These are phyloP conservation scores for Psylliodes chrysocephalus DNA, from an alignment of 2,888 invertebrate species.

Conservation along the genomic window DNA sequence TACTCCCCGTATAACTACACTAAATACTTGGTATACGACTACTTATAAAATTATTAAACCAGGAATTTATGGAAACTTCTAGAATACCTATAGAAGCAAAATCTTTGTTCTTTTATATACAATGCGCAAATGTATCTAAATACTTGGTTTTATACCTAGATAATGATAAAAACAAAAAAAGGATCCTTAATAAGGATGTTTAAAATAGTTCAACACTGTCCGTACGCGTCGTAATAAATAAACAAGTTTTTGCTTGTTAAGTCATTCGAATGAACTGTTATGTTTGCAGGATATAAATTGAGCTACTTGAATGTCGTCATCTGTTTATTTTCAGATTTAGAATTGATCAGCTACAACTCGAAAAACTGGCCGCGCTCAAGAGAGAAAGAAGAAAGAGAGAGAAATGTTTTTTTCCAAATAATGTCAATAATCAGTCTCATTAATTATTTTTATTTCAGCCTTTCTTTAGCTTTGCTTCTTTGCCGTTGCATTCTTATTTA, in stretches of 20 bases:
- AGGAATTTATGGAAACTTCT: no score
- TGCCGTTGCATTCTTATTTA: slow-evolving; percentile 35
- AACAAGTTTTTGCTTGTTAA: slow-evolving; percentile 42
- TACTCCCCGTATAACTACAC: no score
- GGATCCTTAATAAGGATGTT: slow-evolving; percentile 31
- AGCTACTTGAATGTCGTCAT: slow-evolving; percentile 39
- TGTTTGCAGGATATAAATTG: slow-evolving; percentile 41
- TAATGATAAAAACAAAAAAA: slow-evolving; percentile 17
- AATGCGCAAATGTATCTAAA: no score
- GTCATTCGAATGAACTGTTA: slow-evolving; percentile 41
- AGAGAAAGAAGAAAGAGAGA: no score
- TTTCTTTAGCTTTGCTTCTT: slow-evolving; percentile 14
- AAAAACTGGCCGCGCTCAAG: slow-evolving; percentile 37
- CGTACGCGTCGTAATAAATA: slow-evolving; percentile 38
- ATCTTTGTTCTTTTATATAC: no score
- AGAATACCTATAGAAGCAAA: no score
- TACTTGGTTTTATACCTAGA: no score
- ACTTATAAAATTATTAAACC: no score
- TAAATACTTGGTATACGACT: no score
- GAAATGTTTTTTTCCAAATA: slow-evolving; percentile 39
- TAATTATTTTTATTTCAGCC: slow-evolving; percentile 40
- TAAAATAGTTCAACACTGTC: slow-evolving; percentile 35
- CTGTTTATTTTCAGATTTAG: slow-evolving; percentile 38
- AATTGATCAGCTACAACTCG: slow-evolving; percentile 19
- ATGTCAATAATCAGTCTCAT: slow-evolving; percentile 41